phyloP scores from a whole-genome alignment of 2,797 vertebrate species.

The Capromys pilorides region DNA sequence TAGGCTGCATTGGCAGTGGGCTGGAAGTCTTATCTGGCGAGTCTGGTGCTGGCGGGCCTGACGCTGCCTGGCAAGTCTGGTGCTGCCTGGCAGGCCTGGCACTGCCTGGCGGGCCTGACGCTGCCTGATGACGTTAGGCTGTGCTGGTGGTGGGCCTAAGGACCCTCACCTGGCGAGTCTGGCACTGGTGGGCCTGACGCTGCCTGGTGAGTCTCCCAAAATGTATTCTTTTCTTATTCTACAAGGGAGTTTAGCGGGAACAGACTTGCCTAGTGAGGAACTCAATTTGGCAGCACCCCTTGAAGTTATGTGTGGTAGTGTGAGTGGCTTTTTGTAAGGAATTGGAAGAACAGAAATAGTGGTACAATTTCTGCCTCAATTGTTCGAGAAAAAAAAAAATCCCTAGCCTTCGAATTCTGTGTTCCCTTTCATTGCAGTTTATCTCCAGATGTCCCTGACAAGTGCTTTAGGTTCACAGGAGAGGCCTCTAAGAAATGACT shows the following conservation, averaged over 20 bases:
- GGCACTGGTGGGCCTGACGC: no score
- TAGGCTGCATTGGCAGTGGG: no score
- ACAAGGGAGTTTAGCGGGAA: not conserved
- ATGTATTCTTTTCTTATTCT: not conserved
- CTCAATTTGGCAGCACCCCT: not conserved
- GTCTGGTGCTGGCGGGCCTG: no score
- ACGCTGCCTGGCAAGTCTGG: no score
- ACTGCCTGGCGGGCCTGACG: no score
- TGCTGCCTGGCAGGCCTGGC: no score
- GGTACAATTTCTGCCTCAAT: not conserved
- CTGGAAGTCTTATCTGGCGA: no score
- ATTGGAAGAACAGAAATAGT: not conserved
- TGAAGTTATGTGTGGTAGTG: not conserved
- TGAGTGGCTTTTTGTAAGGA: not conserved
- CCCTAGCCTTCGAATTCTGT: not conserved
- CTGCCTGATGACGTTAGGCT: no score
- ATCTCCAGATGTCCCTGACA: not conserved
- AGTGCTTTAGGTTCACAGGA: not conserved
- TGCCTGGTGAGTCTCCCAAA: no score
- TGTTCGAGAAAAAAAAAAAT: conserved; percentile 38
- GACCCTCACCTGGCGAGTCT: no score
- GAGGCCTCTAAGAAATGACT: not conserved
- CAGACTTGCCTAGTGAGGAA: not conserved
- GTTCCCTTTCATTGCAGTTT: not conserved
- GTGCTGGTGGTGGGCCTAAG: no score